These are phyloP conservation scores for Drosophila nasuta DNA, from an alignment of 1,140 invertebrate species.

Conservation along the genomic window DNA sequence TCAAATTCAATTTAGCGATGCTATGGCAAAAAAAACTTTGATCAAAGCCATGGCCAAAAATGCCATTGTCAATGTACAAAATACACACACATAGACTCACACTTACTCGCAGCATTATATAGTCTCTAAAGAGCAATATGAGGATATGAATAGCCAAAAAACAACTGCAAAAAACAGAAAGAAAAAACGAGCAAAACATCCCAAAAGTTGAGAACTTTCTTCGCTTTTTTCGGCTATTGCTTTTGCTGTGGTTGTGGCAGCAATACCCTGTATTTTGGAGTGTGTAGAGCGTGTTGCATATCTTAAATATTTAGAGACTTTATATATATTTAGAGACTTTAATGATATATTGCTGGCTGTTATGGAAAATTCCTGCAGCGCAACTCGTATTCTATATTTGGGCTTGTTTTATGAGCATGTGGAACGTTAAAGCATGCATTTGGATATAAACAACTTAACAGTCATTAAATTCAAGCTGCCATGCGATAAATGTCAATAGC, in stretches of 20 bases:
- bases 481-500: conserved; percentile 76
- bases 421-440: conserved; percentile 20
- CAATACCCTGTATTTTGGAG: conserved; percentile 1
- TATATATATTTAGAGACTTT: too few species aligned
- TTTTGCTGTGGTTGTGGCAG: conserved; percentile 11
- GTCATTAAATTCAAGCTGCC: conserved; percentile 63
- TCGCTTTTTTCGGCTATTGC: conserved; percentile 17
- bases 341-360: too few species aligned
- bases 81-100: conserved; percentile 2
- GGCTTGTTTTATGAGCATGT: too few species aligned
- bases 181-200: conserved; percentile 47
- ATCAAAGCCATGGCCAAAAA: conserved; percentile 71
- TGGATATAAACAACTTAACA: conserved; percentile 42
- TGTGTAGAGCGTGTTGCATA: not conserved
- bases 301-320: too few species aligned
- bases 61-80: conserved; percentile 61
- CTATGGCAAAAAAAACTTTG: conserved; percentile 58
- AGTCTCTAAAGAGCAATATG: conserved; percentile 44
- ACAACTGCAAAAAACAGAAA: conserved; percentile 49
- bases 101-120: not conserved
- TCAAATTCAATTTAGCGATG: conserved; percentile 77
- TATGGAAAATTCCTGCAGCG: too few species aligned
- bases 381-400: too few species aligned
- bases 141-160: conserved; percentile 35
- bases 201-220: conserved; percentile 64